phyloP scores from a whole-genome alignment of 2,797 vertebrate species.

The Crocidura indochinensis region DNA sequence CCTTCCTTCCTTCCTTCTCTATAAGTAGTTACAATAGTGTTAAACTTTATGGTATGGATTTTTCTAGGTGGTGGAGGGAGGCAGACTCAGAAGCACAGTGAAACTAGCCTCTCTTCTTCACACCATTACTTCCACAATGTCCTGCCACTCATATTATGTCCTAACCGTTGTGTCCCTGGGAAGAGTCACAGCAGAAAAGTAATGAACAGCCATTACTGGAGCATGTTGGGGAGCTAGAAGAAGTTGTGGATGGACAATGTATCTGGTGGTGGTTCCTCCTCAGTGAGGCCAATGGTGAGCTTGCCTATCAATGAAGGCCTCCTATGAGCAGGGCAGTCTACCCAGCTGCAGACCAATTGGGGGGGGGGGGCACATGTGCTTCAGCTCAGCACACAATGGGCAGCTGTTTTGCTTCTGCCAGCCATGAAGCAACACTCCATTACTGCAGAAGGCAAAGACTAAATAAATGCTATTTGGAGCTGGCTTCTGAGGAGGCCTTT shows the following conservation, averaged over 20 bases:
- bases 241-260: neutral
- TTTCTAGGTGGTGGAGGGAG: no score
- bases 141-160: no score
- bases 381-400: slow-evolving; percentile 42
- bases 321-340: slow-evolving; percentile 58
- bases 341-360: slow-evolving; percentile 63
- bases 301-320: slow-evolving; percentile 42
- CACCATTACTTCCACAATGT: no score
- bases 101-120: no score
- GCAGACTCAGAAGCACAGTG: no score
- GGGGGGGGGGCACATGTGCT: slow-evolving; percentile 50
- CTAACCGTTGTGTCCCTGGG: no score
- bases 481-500: slow-evolving; percentile 1
- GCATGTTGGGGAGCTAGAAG: no score
- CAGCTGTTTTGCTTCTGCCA: slow-evolving; percentile 60
- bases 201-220: no score
- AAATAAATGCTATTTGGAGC: slow-evolving; percentile 26
- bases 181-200: no score
- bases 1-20: no score
- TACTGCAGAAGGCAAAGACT: slow-evolving; percentile 58
- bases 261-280: neutral
- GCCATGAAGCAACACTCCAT: slow-evolving; percentile 61
- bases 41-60: no score
- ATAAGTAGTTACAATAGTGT: no score
- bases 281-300: neutral